A percentile compares a stretch with the other conserved stretches of the same genome.
These are phyloP conservation scores for Laothoe populi DNA, from an alignment of 2,888 invertebrate genomes.

Conservation along the genomic window DNA sequence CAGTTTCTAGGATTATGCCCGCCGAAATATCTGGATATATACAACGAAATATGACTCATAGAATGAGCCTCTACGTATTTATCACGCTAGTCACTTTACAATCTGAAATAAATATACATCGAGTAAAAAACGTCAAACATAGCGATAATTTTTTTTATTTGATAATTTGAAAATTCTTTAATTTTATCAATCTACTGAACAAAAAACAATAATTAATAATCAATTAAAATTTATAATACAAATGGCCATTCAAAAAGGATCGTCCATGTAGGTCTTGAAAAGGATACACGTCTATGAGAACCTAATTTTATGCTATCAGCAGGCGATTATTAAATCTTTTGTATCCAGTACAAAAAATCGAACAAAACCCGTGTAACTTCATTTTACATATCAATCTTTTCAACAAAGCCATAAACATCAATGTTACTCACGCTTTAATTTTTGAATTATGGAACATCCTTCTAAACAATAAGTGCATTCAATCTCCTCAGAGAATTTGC, in stretches of 20 bases:
- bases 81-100: no score
- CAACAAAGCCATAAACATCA: constrained; percentile 47
- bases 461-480: constrained; percentile 35
- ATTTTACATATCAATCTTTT: constrained; percentile 26
- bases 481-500: constrained; percentile 47
- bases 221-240: background rate
- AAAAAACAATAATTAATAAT: background rate
- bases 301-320: constrained; percentile 18
- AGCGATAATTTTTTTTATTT: no score
- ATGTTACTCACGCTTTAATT: constrained; percentile 52
- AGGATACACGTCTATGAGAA: constrained; percentile 7
- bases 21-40: no score
- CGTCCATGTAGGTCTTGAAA: constrained; percentile 9
- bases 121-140: no score
- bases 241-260: background rate
- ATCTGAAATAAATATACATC: no score
- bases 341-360: constrained; percentile 6
- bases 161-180: background rate
- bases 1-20: no score
- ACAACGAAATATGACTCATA: no score
- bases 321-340: constrained; percentile 7
- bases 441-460: constrained; percentile 55
- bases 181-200: background rate
- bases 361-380: constrained; percentile 17
- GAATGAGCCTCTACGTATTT: no score